phyloP scores from a whole-genome alignment of 2,113 vertebrate genomes.

The Falcunculus frontatus region DNA sequence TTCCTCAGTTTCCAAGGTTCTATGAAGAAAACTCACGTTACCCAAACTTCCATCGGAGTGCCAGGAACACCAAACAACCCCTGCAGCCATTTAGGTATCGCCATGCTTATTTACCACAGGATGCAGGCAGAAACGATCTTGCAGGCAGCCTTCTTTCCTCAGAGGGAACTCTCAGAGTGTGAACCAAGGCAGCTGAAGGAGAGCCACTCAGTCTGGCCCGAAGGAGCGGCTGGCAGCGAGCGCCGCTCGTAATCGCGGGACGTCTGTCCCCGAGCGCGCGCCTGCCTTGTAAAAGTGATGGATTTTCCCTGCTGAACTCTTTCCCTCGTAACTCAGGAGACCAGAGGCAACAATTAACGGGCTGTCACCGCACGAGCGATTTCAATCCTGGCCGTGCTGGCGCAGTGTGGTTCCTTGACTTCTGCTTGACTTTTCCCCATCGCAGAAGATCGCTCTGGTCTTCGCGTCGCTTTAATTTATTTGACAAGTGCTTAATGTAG shows the following conservation, averaged over 20 bases:
- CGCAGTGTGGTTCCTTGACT: background rate
- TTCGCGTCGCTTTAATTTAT: background rate
- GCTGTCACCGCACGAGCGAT: background rate
- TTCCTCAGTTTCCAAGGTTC: background rate
- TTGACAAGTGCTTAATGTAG: background rate
- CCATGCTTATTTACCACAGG: background rate
- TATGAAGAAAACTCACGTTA: background rate
- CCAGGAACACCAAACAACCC: background rate
- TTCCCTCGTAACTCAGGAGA: background rate
- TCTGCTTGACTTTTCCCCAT: background rate
- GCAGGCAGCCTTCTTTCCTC: background rate
- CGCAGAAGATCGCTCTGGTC: background rate
- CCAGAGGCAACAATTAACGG: conserved; percentile 23
- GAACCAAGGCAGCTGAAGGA: background rate
- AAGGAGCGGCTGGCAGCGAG: background rate
- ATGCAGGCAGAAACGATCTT: background rate
- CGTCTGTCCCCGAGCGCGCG: background rate
- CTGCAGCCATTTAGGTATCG: background rate
- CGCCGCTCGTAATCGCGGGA: background rate
- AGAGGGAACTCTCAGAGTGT: accelerated
- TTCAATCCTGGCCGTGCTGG: background rate
- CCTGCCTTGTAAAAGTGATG: conserved; percentile 38
- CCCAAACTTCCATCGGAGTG: background rate
- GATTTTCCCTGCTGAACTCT: background rate
- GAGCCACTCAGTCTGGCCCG: background rate